Evolutionary conservation across 1,140 invertebrate species (phyloP).

Genomic region (Drosophila virilis): DNA sequence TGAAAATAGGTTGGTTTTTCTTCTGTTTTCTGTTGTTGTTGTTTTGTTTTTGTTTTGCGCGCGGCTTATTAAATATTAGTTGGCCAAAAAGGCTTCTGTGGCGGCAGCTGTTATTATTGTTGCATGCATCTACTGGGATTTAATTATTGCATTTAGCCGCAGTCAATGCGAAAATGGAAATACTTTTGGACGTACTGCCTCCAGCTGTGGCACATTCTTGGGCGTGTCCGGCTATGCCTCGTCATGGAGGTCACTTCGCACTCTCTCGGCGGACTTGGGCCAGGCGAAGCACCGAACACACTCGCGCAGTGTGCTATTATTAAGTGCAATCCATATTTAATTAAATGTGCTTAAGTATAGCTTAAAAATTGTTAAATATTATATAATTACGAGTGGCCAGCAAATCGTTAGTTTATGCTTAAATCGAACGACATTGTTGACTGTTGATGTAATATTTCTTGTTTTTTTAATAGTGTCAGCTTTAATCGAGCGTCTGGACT

Average conservation of each 20-base stretch:
- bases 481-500: too few relatives aligned
- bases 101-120: slow-evolving; percentile 66
- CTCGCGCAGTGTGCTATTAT: not conserved
- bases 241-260: slow-evolving; percentile 24
- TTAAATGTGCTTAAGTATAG: slow-evolving; percentile 26
- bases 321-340: slow-evolving; percentile 19
- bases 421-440: slow-evolving; percentile 13
- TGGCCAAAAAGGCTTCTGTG: slow-evolving; percentile 70
- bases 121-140: slow-evolving; percentile 33
- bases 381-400: slow-evolving; percentile 6
- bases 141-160: slow-evolving; percentile 62
- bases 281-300: not conserved
- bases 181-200: slow-evolving; percentile 3
- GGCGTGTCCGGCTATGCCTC: slow-evolving; percentile 12
- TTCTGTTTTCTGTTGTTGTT: slow-evolving; percentile 29
- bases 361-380: slow-evolving; percentile 12
- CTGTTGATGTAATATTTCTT: slow-evolving; percentile 12
- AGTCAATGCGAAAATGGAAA: slow-evolving; percentile 26
- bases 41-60: not conserved
- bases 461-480: too few relatives aligned
- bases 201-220: not conserved
- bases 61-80: slow-evolving; percentile 75
- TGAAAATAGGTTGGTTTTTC: slow-evolving; percentile 44
- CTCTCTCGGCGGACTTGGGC: slow-evolving; percentile 8
- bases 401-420: not conserved